A percentile compares a stretch with the other conserved stretches of the same genome.
phyloP scores from a whole-genome alignment of 2,797 vertebrate genomes.

The Halcyon chelicuti region DNA sequence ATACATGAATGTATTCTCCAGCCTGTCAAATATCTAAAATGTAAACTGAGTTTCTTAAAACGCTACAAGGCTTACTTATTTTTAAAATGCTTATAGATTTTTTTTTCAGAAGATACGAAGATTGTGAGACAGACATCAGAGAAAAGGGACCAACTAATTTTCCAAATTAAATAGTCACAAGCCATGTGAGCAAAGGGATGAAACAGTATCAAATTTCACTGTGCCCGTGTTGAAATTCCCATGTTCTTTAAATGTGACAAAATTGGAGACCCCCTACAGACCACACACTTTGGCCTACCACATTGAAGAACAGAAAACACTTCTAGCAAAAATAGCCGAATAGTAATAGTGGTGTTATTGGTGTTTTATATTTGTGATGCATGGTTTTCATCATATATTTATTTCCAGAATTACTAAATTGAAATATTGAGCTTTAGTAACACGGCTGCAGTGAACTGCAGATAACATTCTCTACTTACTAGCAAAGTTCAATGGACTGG shows the following conservation, averaged over 20 bases:
- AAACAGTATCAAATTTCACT: background rate
- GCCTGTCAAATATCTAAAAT: background rate
- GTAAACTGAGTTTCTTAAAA: background rate
- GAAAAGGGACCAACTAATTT: background rate
- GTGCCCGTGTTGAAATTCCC: background rate
- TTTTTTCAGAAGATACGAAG: background rate
- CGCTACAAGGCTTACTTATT: background rate
- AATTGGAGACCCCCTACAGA: background rate
- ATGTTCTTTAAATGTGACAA: background rate
- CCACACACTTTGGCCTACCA: fast-evolving
- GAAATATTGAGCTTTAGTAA: background rate
- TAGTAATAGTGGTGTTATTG: background rate
- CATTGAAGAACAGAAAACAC: background rate
- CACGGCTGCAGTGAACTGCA: background rate
- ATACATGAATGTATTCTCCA: background rate
- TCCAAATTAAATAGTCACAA: background rate
- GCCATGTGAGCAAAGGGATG: background rate
- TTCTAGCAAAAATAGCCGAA: background rate
- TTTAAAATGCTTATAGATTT: background rate
- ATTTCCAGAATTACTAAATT: background rate
- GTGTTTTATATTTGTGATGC: background rate
- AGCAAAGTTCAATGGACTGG: background rate
- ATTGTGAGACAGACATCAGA: background rate
- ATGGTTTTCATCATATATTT: background rate
- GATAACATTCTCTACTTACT: background rate